Percentiles rank a stretch among this genome's conserved stretches.
Conservation (phyloP, 2,797 vertebrate species). For the Meda fulgida region DNA sequence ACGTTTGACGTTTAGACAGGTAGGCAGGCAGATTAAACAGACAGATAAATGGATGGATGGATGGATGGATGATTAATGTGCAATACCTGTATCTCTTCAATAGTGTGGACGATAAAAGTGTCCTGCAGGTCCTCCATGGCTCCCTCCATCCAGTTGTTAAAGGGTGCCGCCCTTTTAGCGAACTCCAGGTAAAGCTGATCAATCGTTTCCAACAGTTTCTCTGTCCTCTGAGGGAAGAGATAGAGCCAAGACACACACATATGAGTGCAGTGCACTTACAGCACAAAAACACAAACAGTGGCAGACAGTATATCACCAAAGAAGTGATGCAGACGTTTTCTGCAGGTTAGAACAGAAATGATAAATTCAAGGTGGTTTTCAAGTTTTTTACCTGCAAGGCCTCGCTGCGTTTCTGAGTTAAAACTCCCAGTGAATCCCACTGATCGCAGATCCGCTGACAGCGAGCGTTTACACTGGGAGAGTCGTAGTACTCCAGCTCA, state of each 20-base stretch:
- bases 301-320: background rate
- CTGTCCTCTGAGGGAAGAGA: constrained; percentile 83
- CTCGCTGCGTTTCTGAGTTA: constrained; percentile 95
- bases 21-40: background rate
- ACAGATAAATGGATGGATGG: background rate
- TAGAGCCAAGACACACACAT: background rate
- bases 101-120: constrained; percentile 97
- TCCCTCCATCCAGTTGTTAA: constrained; percentile 99
- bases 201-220: constrained; percentile 96
- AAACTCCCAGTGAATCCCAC: constrained; percentile 91
- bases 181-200: constrained; percentile 97
- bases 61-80: background rate
- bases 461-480: constrained; percentile 94
- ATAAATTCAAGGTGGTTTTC: background rate
- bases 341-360: background rate
- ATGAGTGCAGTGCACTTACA: background rate
- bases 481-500: constrained; percentile 98
- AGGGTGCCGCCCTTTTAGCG: constrained; percentile 95
- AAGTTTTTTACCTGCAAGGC: constrained; percentile 85
- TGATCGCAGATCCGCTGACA: constrained; percentile 98
- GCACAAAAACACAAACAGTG: background rate
- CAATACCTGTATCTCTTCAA: constrained; percentile 95
- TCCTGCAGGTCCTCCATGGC: constrained; percentile 99
- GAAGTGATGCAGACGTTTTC: too few species aligned
- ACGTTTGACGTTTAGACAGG: background rate